Evolutionary conservation across 2,888 invertebrate genomes (phyloP).

Genomic region (Toxonevra muliebris): DNA sequence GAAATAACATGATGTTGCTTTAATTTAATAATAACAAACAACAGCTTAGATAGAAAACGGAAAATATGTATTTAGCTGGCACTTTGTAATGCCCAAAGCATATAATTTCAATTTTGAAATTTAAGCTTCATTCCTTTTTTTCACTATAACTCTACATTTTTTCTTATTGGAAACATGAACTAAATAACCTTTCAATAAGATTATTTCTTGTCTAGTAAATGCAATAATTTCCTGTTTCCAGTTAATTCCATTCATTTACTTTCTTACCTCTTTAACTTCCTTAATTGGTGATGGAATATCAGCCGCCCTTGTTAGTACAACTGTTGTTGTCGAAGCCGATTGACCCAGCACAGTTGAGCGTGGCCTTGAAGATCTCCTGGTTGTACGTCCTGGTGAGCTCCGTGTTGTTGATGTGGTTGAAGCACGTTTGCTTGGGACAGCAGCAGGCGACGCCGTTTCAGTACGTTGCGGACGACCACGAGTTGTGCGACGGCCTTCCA

Average conservation of each 20-base stretch:
- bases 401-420: constrained; percentile 37
- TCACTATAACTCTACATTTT: too few relatives aligned
- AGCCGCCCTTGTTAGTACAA: constrained; percentile 38
- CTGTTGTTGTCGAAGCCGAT: constrained; percentile 42
- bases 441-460: constrained; percentile 29
- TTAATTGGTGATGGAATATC: constrained; percentile 48
- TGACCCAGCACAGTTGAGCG: constrained; percentile 63
- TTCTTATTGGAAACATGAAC: too few relatives aligned
- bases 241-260: constrained; percentile 7
- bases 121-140: too few relatives aligned
- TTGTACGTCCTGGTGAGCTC: constrained; percentile 46
- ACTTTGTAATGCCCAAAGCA: too few relatives aligned
- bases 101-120: too few relatives aligned
- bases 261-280: constrained; percentile 53
- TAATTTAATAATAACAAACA: too few relatives aligned
- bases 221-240: not conserved
- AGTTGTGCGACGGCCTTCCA: constrained; percentile 46
- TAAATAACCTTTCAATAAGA: not conserved
- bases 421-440: constrained; percentile 26
- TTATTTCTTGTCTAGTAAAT: not conserved
- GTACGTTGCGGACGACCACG: constrained; percentile 43
- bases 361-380: constrained; percentile 67
- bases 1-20: too few relatives aligned
- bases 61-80: too few relatives aligned
- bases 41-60: too few relatives aligned